phyloP scores from a whole-genome alignment of 2,797 vertebrate genomes.

The Allobates femoralis region DNA sequence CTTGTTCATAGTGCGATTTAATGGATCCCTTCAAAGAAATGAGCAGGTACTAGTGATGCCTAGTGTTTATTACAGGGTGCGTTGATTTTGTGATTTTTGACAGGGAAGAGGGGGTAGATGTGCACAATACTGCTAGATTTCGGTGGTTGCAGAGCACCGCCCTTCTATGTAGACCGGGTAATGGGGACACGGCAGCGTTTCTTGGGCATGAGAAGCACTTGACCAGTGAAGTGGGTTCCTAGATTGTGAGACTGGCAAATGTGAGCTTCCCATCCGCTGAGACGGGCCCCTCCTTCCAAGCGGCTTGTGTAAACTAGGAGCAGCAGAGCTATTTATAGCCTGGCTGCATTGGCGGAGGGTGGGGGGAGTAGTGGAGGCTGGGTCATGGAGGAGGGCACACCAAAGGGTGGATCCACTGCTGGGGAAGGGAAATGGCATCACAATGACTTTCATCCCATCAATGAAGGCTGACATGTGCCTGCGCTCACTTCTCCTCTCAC shows the following conservation, averaged over 20 bases:
- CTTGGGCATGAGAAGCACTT: constrained; percentile 10
- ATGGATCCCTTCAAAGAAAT: no score
- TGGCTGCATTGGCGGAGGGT: constrained; percentile 69
- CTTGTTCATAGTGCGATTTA: no score
- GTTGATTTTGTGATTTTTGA: no score
- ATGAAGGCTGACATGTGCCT: neutral
- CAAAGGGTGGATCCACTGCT: constrained; percentile 1
- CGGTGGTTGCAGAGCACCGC: no score
- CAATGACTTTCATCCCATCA: constrained; percentile 31
- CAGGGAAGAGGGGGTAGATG: no score
- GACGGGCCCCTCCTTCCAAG: constrained; percentile 77
- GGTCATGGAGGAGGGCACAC: constrained; percentile 51
- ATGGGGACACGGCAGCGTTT: neutral
- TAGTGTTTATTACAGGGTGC: no score
- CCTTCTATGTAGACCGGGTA: neutral
- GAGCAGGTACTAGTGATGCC: no score
- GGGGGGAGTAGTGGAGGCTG: constrained; percentile 57
- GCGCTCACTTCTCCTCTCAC: neutral
- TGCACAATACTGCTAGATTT: neutral
- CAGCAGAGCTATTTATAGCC: constrained; percentile 82
- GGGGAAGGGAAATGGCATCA: constrained; percentile 28
- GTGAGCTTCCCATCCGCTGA: constrained; percentile 77
- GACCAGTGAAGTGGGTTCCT: constrained; percentile 17
- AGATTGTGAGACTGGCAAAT: constrained; percentile 42
- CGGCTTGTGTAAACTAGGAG: constrained; percentile 82